Evolutionary conservation across 2,113 vertebrate genomes (phyloP).

Genomic region (Onychostruthus taczanowskii): DNA sequence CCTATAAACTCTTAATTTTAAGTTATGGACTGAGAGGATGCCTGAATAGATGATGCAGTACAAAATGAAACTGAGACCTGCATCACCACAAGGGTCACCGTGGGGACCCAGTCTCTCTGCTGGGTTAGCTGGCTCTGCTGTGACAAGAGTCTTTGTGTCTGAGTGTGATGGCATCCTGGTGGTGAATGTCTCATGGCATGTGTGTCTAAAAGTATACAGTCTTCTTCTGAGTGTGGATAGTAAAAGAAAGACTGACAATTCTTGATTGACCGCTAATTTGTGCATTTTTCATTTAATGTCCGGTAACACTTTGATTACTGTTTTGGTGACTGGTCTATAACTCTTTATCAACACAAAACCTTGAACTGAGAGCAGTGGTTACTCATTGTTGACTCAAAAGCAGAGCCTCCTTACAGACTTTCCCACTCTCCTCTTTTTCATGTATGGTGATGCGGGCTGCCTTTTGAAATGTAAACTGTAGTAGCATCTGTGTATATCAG

Average conservation of each 20-base stretch:
- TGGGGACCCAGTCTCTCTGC: neutral
- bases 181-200: neutral
- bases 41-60: neutral
- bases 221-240: neutral
- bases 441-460: neutral
- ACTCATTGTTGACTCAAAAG: neutral
- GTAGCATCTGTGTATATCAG: neutral
- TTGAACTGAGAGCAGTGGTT: neutral
- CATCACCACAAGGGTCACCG: neutral
- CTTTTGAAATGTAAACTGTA: neutral
- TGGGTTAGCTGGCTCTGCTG: neutral
- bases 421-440: neutral
- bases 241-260: neutral
- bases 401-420: neutral
- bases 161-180: neutral
- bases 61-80: neutral
- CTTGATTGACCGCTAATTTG: neutral
- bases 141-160: neutral
- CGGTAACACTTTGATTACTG: neutral
- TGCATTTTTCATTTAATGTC: neutral
- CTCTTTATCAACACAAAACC: accelerated
- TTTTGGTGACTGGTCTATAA: neutral
- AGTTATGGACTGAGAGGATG: neutral
- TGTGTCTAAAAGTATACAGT: neutral
- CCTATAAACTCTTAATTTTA: neutral